Percentiles rank a stretch among this genome's conserved stretches.
Evolutionary conservation across 30 jellyfish, hydroid and myxozoan genomes (phyloP).

Genomic region (Aurelia aurita): DNA sequence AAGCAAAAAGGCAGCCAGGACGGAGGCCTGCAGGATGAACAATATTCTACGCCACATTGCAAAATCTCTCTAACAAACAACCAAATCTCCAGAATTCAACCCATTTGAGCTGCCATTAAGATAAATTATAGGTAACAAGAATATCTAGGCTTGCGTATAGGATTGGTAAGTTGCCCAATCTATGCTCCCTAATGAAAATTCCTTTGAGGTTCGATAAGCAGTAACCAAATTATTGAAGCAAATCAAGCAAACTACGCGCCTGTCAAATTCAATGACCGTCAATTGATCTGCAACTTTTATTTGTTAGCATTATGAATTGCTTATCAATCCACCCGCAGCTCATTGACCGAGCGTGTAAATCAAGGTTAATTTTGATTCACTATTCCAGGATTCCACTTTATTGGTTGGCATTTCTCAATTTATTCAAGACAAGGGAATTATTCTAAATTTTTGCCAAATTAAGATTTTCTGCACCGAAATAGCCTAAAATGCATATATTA

Average conservation of each 20-base stretch:
- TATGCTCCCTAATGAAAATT: conserved; percentile 27
- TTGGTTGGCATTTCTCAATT: background rate
- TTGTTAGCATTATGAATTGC: conserved; percentile 46
- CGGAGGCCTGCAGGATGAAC: background rate
- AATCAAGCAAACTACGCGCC: conserved; percentile 61
- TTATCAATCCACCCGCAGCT: conserved; percentile 47
- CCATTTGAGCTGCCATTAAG: conserved; percentile 15
- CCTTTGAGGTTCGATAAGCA: conserved; percentile 82
- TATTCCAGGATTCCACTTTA: background rate
- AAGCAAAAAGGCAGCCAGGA: background rate
- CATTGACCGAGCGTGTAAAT: conserved; percentile 17
- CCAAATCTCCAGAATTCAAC: conserved; percentile 7
- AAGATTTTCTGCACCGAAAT: too few relatives aligned
- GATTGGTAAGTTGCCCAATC: background rate
- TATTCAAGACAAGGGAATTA: too few relatives aligned
- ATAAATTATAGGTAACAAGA: background rate
- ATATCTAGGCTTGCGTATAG: background rate
- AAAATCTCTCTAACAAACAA: background rate
- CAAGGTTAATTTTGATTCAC: conserved; percentile 7
- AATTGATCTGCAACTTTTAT: conserved; percentile 2
- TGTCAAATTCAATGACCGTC: conserved; percentile 63
- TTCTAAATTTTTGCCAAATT: too few relatives aligned
- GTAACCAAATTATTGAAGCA: conserved; percentile 80
- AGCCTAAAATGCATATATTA: too few relatives aligned
- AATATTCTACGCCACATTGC: conserved; percentile 26